Evolutionary conservation across 2,113 vertebrate genomes (phyloP).

Genomic region (Thalassoma bifasciatum): DNA sequence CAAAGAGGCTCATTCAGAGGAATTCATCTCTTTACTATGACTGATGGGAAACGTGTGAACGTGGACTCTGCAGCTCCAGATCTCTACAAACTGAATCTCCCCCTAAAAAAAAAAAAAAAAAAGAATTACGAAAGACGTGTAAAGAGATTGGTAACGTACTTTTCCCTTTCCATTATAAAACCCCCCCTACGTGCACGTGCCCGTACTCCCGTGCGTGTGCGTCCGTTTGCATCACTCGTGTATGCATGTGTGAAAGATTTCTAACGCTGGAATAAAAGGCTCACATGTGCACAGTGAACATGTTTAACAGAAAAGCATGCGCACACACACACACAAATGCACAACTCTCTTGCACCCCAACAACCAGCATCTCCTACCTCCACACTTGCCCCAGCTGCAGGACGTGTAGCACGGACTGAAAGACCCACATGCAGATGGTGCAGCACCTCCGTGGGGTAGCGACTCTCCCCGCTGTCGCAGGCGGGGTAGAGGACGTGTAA

Average conservation of each 20-base stretch:
- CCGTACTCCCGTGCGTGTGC: too few relatives aligned
- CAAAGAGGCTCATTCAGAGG: conserved; percentile 13
- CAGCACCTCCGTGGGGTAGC: conserved; percentile 83
- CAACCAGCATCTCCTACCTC: conserved; percentile 85
- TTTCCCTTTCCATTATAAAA: too few relatives aligned
- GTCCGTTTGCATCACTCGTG: too few relatives aligned
- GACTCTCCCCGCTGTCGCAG: conserved; percentile 57
- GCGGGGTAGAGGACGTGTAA: conserved; percentile 59
- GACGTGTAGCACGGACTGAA: conserved; percentile 91
- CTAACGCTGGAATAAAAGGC: conserved; percentile 5
- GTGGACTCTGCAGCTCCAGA: not conserved
- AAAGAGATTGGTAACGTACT: too few relatives aligned
- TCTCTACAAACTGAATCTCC: too few relatives aligned
- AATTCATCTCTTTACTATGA: not conserved
- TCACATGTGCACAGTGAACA: conserved; percentile 26
- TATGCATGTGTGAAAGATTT: too few relatives aligned
- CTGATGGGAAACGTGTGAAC: conserved; percentile 9
- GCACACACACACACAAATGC: not conserved
- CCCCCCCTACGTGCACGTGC: too few relatives aligned
- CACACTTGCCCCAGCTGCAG: conserved; percentile 95
- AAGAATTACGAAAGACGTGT: too few relatives aligned
- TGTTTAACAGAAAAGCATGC: conserved; percentile 15
- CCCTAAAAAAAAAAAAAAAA: too few relatives aligned
- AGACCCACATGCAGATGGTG: conserved; percentile 91
- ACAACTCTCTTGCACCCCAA: conserved; percentile 14